These are phyloP conservation scores for Phalacrocorax aristotelis DNA, from an alignment of 2,113 vertebrate genomes.

Conservation along the genomic window DNA sequence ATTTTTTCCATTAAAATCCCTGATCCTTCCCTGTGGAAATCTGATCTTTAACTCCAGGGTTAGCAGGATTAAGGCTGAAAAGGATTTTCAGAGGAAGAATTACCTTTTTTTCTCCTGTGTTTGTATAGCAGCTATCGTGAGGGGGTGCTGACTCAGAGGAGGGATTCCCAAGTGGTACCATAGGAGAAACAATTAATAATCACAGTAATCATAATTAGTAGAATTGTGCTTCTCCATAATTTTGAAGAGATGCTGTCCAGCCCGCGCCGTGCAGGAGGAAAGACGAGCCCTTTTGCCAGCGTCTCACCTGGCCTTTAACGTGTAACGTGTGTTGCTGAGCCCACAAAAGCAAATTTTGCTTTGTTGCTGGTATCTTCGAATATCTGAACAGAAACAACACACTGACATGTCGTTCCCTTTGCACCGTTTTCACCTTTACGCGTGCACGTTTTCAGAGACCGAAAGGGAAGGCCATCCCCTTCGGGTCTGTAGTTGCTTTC, in stretches of 20 bases:
- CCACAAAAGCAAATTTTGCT: neutral
- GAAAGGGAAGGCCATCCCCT: neutral
- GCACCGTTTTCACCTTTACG: neutral
- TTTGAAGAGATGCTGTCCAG: neutral
- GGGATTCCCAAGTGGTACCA: neutral
- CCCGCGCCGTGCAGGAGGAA: neutral
- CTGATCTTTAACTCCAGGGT: neutral
- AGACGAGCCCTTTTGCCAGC: neutral
- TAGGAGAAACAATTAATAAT: neutral
- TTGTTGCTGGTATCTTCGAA: neutral
- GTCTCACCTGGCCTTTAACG: neutral
- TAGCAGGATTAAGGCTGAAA: neutral
- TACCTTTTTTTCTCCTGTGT: neutral
- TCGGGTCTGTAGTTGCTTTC: neutral
- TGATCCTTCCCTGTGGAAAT: neutral
- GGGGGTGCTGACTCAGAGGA: neutral
- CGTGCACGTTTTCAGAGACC: neutral
- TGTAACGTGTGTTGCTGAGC: neutral
- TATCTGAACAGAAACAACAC: neutral
- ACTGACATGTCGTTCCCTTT: neutral
- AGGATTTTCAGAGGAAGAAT: neutral
- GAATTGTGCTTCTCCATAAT: neutral
- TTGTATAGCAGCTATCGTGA: neutral
- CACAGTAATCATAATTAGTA: neutral
- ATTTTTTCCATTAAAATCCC: neutral